Conservation (phyloP, 2,888 invertebrate genomes). For the Neoitamus cyanurus region DNA sequence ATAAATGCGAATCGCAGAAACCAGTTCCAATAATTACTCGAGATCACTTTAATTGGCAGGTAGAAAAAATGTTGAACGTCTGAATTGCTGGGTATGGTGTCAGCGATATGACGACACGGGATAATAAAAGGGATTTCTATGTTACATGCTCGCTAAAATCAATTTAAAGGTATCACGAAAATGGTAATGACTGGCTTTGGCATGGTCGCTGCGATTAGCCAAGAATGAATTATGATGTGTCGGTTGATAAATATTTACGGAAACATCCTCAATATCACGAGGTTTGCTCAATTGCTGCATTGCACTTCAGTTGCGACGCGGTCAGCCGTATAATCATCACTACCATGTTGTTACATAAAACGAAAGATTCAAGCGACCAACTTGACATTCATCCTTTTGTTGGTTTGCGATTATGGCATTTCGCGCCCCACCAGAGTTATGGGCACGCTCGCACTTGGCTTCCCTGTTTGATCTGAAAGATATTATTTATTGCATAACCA, state of each 20-base stretch:
- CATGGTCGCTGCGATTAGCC: neutral
- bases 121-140: constrained; percentile 36
- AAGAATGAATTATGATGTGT: constrained; percentile 11
- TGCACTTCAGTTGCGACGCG: neutral
- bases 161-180: constrained; percentile 35
- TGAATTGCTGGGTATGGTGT: constrained; percentile 39
- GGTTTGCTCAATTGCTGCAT: neutral
- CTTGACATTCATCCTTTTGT: constrained; percentile 5
- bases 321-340: neutral
- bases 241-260: constrained; percentile 21
- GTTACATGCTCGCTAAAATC: constrained; percentile 9
- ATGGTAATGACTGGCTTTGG: constrained; percentile 18
- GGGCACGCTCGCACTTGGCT: neutral
- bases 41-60: constrained; percentile 46
- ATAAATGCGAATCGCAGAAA: constrained; percentile 28
- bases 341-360: neutral
- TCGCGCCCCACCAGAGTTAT: neutral
- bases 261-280: neutral
- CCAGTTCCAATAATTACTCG: constrained; percentile 47
- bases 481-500: neutral
- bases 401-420: neutral
- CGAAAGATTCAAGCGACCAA: neutral
- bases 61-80: constrained; percentile 12
- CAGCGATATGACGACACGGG: constrained; percentile 23
- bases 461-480: neutral